Evolutionary conservation across 2,113 vertebrate genomes (phyloP).

Genomic region (Syrmaticus mikado): DNA sequence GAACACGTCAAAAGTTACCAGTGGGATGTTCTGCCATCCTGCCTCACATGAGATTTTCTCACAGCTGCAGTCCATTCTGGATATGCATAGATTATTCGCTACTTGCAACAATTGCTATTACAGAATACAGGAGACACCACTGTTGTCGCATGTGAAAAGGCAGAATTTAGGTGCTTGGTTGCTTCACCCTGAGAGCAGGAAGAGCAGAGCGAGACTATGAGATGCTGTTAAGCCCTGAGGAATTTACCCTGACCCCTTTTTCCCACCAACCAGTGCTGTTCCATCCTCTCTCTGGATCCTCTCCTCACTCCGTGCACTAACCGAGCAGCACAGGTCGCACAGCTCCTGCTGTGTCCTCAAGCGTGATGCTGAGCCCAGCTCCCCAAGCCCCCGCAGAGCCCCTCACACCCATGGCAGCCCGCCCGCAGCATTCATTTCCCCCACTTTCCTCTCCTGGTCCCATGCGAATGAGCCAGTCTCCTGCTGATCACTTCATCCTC

Average conservation of each 20-base stretch:
- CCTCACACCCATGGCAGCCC: not conserved
- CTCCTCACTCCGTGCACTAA: not conserved
- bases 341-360: not conserved
- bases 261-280: not conserved
- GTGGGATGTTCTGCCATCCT: slow-evolving; percentile 45
- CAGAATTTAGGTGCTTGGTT: not conserved
- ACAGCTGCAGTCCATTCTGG: not conserved
- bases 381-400: not conserved
- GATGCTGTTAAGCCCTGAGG: not conserved
- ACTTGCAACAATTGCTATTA: not conserved
- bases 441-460: not conserved
- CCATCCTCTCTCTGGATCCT: not conserved
- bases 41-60: slow-evolving; percentile 26
- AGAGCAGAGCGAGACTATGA: not conserved
- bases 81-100: not conserved
- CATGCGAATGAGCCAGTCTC: not conserved
- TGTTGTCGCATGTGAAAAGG: not conserved
- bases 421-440: not conserved
- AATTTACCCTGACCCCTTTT: not conserved
- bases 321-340: not conserved
- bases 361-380: not conserved
- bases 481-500: not conserved
- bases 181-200: not conserved
- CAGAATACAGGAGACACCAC: not conserved
- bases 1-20: slow-evolving; percentile 66